Base-by-base conservation (phyloP, 2,888 invertebrate species). In the Cyaniris semiargus region DNA sequence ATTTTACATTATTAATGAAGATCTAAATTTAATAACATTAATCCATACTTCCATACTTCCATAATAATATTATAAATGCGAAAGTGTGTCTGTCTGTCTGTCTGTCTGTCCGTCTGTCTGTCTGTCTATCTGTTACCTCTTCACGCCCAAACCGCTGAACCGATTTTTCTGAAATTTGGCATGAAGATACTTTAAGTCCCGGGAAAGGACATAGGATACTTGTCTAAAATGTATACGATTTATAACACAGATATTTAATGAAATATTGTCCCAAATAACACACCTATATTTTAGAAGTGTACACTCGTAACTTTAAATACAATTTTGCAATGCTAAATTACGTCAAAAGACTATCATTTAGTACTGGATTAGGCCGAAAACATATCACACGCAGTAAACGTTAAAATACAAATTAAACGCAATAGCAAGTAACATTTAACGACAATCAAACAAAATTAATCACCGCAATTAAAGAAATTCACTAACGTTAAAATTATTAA, bases 321-420 rank as follows among this genome's bases (percentile, higher is more conserved):
- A 66, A 66, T 66, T 66, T 66, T 27, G 66, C 66, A 6, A 66
- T 66, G 6, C 66, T 66, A 18, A 66, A 27, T 31, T 31, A 18
- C 27, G 66, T 31, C 27, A 66, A 18, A 27, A 27, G 4, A 66
- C 31, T 27, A 60, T 13, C 15, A 66, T 31, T 66, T 27, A 66
- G 15, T 18, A 1, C 66, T 66, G 31, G 27, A 66, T 27, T 66
- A 31, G 31, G 66, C 27, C 18, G 66, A 66, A 27, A 66, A 66
- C 31, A 66, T 66, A 66, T 27, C 27, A 66, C 66, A 66, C 18
- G 66, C 66, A 66, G 8, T 66, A 66, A 66, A 66, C 66, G 66
- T 66, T 66, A 0, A 66, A 66, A 66, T 66, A 31, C 66, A 66
- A 27, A 27, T 66, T 31, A 66, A 66, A 66, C 66, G 27, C 66